Evolutionary conservation across 2,888 invertebrate species (phyloP).

Genomic region (Saturnia pavonia): DNA sequence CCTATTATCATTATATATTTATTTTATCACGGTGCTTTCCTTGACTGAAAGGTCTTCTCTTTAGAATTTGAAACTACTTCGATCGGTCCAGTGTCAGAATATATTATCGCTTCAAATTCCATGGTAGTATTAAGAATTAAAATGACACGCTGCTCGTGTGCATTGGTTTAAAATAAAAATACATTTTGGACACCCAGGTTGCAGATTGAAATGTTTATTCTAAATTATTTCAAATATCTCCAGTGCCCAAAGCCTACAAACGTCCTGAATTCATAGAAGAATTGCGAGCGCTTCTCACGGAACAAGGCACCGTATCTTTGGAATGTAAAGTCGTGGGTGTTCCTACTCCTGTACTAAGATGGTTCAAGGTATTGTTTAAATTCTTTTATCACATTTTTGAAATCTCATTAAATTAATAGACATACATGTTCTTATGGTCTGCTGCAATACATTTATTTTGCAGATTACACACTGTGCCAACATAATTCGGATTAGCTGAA

Average conservation of each 20-base stretch:
- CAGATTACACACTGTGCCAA: not conserved
- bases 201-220: not conserved
- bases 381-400: not conserved
- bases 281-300: conserved; percentile 90
- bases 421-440: no score
- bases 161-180: not conserved
- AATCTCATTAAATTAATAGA: no score
- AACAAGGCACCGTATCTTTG: conserved; percentile 93
- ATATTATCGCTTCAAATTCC: no score
- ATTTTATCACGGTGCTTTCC: no score
- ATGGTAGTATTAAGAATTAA: not conserved
- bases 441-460: not conserved
- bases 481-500: not conserved
- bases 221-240: not conserved
- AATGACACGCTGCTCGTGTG: not conserved
- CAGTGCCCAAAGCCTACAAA: conserved; percentile 94
- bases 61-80: no score
- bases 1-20: no score
- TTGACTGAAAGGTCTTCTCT: no score
- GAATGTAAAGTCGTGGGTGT: conserved; percentile 96
- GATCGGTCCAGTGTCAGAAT: no score
- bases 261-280: conserved; percentile 93
- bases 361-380: conserved; percentile 73
- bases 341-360: conserved; percentile 89
- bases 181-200: not conserved